A percentile compares a stretch with the other conserved stretches of the same genome.
Conservation (phyloP, 2,113 vertebrate genomes). For the Coregonus clupeaformis region DNA sequence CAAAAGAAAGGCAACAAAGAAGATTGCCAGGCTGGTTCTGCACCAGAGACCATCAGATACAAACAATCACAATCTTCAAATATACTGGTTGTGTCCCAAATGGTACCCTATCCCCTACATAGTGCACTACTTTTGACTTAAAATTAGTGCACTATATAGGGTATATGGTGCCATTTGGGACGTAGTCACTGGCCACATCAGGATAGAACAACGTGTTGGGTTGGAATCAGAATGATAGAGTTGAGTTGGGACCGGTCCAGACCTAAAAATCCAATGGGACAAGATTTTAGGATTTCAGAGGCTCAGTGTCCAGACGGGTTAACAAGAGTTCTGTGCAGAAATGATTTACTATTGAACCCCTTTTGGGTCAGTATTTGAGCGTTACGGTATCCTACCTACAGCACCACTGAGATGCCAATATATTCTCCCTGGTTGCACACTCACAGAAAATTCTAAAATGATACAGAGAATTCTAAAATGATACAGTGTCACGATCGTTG, state of each 20-base stretch:
- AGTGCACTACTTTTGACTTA: too few species aligned
- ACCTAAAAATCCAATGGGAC: constrained; percentile 35
- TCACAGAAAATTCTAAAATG: background rate
- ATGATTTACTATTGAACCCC: constrained; percentile 48
- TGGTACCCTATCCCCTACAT: background rate
- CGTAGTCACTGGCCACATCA: too few species aligned
- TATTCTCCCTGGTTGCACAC: constrained; percentile 4
- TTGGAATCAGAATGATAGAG: background rate
- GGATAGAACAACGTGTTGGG: too few species aligned
- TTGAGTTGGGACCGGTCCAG: constrained; percentile 46
- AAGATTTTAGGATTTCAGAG: constrained; percentile 51
- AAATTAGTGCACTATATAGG: too few species aligned
- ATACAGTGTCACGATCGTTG: too few species aligned
- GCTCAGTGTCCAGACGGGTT: constrained; percentile 24
- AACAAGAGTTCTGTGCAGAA: constrained; percentile 28
- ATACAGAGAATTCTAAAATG: constrained; percentile 27
- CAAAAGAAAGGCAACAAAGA: background rate
- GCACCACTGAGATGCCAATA: constrained; percentile 47
- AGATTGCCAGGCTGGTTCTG: constrained; percentile 39
- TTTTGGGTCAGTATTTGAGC: constrained; percentile 34
- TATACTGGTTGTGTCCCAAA: constrained; percentile 44
- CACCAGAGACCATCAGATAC: too few species aligned
- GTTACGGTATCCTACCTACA: constrained; percentile 5
- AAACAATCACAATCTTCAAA: constrained; percentile 56
- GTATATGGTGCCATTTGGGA: too few species aligned